Evolutionary conservation across 64 coral and sea anemone species (phyloP).

Genomic region (Montipora capricornis): DNA sequence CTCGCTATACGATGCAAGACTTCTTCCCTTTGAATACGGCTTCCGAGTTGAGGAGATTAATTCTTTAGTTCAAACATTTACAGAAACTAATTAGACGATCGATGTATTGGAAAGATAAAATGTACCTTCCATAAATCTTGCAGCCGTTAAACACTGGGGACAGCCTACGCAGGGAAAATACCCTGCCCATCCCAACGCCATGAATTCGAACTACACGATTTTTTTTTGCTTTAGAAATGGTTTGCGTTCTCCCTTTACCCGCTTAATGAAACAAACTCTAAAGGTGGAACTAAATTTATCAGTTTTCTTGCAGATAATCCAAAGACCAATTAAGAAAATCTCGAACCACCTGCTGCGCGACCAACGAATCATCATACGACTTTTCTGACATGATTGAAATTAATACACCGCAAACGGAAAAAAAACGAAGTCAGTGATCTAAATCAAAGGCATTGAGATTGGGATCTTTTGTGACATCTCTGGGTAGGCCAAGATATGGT

Average conservation of each 20-base stretch:
- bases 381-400: background rate
- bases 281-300: constrained; percentile 11
- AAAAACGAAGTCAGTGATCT: background rate
- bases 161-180: constrained; percentile 29
- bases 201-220: background rate
- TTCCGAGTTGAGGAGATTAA: background rate
- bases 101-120: background rate
- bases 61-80: background rate
- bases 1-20: background rate
- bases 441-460: background rate
- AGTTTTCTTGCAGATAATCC: constrained; percentile 26
- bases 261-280: background rate
- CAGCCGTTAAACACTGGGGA: constrained; percentile 2
- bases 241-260: background rate
- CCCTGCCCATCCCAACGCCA: constrained; percentile 26
- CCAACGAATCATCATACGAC: constrained; percentile 1
- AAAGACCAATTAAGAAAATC: constrained; percentile 24
- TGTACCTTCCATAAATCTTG: constrained; percentile 40
- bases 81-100: background rate
- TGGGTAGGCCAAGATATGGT: background rate
- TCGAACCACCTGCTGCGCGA: background rate
- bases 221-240: background rate
- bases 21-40: background rate
- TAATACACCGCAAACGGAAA: background rate
- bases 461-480: background rate